These are phyloP conservation scores for Sarcophilus harrisii DNA, from an alignment of 2,797 vertebrate genomes.

Conservation along the genomic window DNA sequence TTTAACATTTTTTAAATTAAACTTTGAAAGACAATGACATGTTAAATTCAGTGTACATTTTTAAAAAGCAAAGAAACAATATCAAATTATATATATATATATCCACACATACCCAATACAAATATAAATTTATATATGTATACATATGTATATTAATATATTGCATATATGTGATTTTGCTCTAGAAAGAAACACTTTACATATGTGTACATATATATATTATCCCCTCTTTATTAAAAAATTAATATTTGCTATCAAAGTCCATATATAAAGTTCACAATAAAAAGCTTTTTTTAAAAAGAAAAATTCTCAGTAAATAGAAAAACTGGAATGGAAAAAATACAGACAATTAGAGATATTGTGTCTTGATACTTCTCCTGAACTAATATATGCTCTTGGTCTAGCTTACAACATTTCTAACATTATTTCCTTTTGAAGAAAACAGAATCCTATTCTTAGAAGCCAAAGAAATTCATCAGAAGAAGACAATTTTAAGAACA, in stretches of 20 bases:
- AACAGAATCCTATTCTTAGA: not conserved
- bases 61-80: not conserved
- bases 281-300: not conserved
- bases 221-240: not conserved
- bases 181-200: not conserved
- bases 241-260: not conserved
- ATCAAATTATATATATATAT: not conserved
- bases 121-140: not conserved
- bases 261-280: not conserved
- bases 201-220: not conserved
- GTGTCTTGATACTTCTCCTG: not conserved
- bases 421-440: not conserved
- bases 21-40: not conserved
- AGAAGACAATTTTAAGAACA: not conserved
- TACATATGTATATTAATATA: not conserved
- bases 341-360: not conserved
- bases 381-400: not conserved
- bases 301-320: not conserved
- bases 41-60: not conserved
- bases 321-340: not conserved
- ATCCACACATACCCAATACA: not conserved
- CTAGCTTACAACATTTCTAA: not conserved
- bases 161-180: not conserved
- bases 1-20: not conserved
- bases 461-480: not conserved